Evolutionary conservation across 2,797 vertebrate species (phyloP).

Genomic region (Sciurus carolinensis): DNA sequence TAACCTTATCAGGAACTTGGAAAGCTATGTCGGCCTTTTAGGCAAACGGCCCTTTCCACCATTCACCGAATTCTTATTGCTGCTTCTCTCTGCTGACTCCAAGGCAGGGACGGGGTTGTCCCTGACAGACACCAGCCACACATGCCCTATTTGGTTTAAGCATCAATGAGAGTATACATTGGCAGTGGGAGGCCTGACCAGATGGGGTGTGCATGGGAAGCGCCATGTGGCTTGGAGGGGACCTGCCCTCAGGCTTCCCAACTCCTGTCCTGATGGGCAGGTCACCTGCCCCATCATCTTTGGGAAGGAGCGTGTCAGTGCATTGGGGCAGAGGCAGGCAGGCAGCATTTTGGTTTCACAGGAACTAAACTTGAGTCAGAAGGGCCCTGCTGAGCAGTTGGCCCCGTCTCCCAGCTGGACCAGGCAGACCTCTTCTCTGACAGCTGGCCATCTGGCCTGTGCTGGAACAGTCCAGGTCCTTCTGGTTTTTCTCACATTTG

Average conservation of each 20-base stretch:
- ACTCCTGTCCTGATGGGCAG: conserved; percentile 4
- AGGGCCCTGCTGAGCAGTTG: background rate
- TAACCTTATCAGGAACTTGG: conserved; percentile 69
- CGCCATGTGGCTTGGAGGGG: background rate
- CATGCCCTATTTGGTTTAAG: conserved; percentile 83
- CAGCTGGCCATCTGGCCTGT: conserved; percentile 31
- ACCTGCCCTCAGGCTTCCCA: background rate
- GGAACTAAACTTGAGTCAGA: conserved; percentile 56
- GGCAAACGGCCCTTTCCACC: conserved; percentile 56
- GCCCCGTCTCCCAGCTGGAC: background rate
- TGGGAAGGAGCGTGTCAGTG: conserved; percentile 76
- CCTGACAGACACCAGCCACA: conserved; percentile 44
- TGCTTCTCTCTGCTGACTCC: conserved; percentile 52
- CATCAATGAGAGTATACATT: conserved; percentile 42
- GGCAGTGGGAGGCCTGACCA: conserved; percentile 39
- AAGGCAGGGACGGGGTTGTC: background rate
- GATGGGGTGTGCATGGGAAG: conserved; percentile 31
- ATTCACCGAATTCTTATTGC: conserved; percentile 63
- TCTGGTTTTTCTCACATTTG: conserved; percentile 75
- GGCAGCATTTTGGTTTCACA: conserved; percentile 78
- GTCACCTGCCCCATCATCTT: conserved; percentile 73
- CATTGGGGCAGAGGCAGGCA: conserved; percentile 63
- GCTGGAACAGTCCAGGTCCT: conserved; percentile 30
- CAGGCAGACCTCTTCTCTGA: background rate
- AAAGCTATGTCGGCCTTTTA: conserved; percentile 49